These are phyloP conservation scores for Pogona vitticeps DNA, from an alignment of 2,113 vertebrate genomes.

Conservation along the genomic window DNA sequence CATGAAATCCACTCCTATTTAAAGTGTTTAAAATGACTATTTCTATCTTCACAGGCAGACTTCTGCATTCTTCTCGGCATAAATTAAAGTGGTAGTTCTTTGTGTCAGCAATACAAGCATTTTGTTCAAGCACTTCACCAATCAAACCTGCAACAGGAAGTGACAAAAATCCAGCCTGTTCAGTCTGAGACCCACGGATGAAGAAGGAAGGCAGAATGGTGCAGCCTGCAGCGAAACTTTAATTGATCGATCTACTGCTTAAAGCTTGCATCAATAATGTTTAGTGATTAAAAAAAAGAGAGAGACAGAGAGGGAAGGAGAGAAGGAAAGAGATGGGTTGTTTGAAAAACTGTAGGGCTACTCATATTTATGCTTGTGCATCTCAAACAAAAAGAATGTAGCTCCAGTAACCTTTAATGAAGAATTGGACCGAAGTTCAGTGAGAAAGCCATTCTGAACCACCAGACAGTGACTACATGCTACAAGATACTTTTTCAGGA, in stretches of 20 bases:
- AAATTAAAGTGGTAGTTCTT: no score
- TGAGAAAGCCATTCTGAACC: constrained; percentile 2
- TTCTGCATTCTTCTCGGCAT: no score
- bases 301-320: neutral
- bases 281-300: neutral
- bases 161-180: neutral
- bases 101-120: neutral
- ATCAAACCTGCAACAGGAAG: neutral
- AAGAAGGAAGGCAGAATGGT: neutral
- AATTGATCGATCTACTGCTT: neutral
- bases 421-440: neutral
- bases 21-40: no score
- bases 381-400: neutral
- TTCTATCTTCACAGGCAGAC: no score
- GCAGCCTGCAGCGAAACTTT: neutral
- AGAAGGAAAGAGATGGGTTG: neutral
- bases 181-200: neutral
- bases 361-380: neutral
- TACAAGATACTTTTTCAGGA: constrained; percentile 14
- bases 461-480: constrained; percentile 17
- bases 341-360: no score
- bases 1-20: no score
- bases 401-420: neutral
- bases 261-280: neutral
- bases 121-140: neutral